phyloP scores from a whole-genome alignment of 2,888 invertebrate genomes.

The Phoenoteleia sp. region DNA sequence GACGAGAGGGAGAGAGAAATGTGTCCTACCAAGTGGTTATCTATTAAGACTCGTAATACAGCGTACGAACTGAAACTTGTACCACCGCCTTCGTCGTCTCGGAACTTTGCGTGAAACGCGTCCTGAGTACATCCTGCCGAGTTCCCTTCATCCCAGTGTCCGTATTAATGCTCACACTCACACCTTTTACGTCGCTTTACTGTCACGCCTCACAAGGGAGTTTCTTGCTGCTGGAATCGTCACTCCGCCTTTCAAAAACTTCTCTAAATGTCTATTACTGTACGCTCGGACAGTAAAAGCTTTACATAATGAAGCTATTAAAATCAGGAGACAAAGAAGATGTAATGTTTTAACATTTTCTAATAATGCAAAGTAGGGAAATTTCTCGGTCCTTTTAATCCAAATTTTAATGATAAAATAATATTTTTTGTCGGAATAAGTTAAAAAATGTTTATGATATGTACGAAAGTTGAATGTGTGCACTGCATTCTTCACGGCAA shows the following conservation, averaged over 20 bases:
- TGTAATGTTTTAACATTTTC: not conserved
- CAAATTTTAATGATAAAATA: no score
- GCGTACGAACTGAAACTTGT: slow-evolving; percentile 81
- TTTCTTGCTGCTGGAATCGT: slow-evolving; percentile 32
- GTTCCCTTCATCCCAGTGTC: slow-evolving; percentile 80
- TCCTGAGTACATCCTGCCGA: slow-evolving; percentile 81
- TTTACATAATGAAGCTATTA: slow-evolving; percentile 33
- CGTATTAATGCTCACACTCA: slow-evolving; percentile 80
- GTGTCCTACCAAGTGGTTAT: slow-evolving; percentile 79
- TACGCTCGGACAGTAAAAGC: slow-evolving; percentile 34
- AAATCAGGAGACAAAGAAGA: not conserved
- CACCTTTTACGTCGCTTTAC: slow-evolving; percentile 70
- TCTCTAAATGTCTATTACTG: slow-evolving; percentile 41
- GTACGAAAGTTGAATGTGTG: no score
- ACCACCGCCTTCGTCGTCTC: slow-evolving; percentile 76
- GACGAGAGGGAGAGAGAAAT: slow-evolving; percentile 63
- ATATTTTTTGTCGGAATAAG: no score
- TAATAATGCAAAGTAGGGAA: no score
- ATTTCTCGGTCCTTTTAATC: no score
- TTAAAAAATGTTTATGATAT: no score
- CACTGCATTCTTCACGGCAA: not conserved
- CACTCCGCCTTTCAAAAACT: slow-evolving; percentile 52
- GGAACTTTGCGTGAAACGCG: slow-evolving; percentile 83
- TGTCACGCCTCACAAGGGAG: slow-evolving; percentile 63
- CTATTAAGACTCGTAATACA: slow-evolving; percentile 79